These are phyloP conservation scores for Nasonia oneida DNA, from an alignment of 2,888 invertebrate species.

Conservation along the genomic window DNA sequence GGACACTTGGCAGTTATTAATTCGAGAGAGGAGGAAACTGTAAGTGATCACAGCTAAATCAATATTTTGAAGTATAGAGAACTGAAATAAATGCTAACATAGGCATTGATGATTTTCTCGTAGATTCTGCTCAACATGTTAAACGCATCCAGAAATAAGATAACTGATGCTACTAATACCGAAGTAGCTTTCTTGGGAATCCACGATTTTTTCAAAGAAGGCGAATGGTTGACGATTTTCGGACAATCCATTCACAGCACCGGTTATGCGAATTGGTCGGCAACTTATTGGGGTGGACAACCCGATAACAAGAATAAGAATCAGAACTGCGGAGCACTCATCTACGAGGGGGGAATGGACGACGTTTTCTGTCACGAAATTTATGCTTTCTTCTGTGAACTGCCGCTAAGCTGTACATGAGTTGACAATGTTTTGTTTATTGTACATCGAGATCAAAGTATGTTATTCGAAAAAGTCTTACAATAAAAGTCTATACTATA, in stretches of 20 bases:
- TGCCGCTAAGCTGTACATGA: conserved; percentile 35
- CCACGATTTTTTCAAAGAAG: conserved; percentile 73
- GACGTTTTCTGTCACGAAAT: conserved; percentile 66
- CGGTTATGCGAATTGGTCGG: conserved; percentile 74
- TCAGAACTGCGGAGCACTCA: conserved; percentile 71
- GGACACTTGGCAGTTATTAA: conserved; percentile 68
- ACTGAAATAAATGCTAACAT: not conserved
- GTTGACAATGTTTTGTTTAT: not conserved
- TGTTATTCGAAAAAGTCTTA: too few relatives aligned
- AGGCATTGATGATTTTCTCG: not conserved
- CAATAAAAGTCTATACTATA: not conserved
- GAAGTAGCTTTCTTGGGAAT: conserved; percentile 68
- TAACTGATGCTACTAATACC: conserved; percentile 63
- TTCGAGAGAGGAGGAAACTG: conserved; percentile 65
- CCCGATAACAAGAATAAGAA: conserved; percentile 73
- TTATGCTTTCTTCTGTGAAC: conserved; percentile 68
- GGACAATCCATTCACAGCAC: conserved; percentile 73
- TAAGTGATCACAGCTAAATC: conserved; percentile 48
- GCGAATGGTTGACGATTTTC: conserved; percentile 74
- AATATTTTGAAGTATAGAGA: not conserved
- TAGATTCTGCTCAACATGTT: conserved; percentile 66
- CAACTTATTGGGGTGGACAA: conserved; percentile 71
- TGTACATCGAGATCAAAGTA: too few relatives aligned
- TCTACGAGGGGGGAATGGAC: conserved; percentile 67
- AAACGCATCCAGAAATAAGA: conserved; percentile 54